phyloP scores from a whole-genome alignment of 2,888 invertebrate genomes.

The Phasia obesa region DNA sequence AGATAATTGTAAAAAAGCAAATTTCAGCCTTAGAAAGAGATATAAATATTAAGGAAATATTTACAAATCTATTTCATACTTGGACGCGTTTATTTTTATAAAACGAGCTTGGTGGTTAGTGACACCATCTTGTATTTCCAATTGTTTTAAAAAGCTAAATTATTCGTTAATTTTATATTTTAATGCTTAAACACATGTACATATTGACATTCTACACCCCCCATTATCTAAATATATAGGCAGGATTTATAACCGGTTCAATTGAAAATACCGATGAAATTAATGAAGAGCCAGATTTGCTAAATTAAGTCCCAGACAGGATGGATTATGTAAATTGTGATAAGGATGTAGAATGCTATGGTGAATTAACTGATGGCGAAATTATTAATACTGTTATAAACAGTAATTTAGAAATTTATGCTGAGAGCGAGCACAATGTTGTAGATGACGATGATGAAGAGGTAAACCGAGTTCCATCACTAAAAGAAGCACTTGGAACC shows the following conservation, averaged over 20 bases:
- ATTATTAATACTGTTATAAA: constrained; percentile 18
- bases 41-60: constrained; percentile 57
- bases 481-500: constrained; percentile 23
- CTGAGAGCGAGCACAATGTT: constrained; percentile 2
- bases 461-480: constrained; percentile 7
- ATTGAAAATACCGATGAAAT: not conserved
- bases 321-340: constrained; percentile 27
- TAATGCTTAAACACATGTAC: not conserved
- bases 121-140: constrained; percentile 58
- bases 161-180: too few relatives aligned
- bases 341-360: constrained; percentile 48
- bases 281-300: constrained; percentile 6
- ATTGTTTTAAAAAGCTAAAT: constrained; percentile 67
- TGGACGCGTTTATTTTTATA: constrained; percentile 57
- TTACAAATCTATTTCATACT: constrained; percentile 63
- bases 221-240: constrained; percentile 3
- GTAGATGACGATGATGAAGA: constrained; percentile 24
- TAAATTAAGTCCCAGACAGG: constrained; percentile 7
- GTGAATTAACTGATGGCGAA: constrained; percentile 51
- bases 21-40: constrained; percentile 58
- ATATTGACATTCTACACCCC: not conserved
- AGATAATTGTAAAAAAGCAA: constrained; percentile 66
- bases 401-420: not conserved
- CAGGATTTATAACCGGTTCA: not conserved
- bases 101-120: constrained; percentile 65